Percentiles rank a stretch among this genome's conserved stretches.
Evolutionary conservation across 1,140 invertebrate species (phyloP).

Genomic region (Propsilocerus akamusi): DNA sequence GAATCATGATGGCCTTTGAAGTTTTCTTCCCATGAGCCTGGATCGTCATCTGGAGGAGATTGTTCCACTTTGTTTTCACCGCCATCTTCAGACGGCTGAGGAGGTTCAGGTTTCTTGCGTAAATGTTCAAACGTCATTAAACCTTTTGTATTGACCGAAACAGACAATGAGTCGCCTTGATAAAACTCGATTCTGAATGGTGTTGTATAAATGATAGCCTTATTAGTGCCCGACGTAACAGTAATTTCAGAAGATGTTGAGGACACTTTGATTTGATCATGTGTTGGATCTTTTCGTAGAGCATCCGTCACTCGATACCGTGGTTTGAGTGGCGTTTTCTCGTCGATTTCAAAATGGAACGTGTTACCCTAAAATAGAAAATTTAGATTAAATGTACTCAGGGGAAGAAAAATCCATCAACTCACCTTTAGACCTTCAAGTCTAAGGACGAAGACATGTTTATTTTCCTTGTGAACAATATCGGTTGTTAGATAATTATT

Average conservation of each 20-base stretch:
- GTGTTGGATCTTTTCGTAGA: conserved; percentile 44
- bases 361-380: conserved; percentile 35
- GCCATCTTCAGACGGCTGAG: conserved; percentile 17
- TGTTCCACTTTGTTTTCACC: conserved; percentile 23
- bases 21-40: conserved; percentile 89
- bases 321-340: conserved; percentile 56
- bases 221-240: conserved; percentile 40
- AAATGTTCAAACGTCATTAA: conserved; percentile 87
- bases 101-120: conserved; percentile 35
- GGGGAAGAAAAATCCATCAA: neutral
- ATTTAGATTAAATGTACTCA: neutral
- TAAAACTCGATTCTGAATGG: conserved; percentile 79
- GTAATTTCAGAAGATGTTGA: conserved; percentile 18
- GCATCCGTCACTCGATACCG: conserved; percentile 66
- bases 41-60: conserved; percentile 33
- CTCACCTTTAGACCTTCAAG: conserved; percentile 41
- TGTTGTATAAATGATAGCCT: conserved; percentile 47
- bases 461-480: conserved; percentile 50
- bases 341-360: conserved; percentile 69
- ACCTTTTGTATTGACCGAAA: conserved; percentile 73
- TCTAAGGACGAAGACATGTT: conserved; percentile 38
- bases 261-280: conserved; percentile 13
- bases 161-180: conserved; percentile 47
- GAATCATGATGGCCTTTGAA: conserved; percentile 87
- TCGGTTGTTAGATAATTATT: conserved; percentile 44